phyloP scores from a whole-genome alignment of 2,113 vertebrate species.

The Thamnophis sirtalis region DNA sequence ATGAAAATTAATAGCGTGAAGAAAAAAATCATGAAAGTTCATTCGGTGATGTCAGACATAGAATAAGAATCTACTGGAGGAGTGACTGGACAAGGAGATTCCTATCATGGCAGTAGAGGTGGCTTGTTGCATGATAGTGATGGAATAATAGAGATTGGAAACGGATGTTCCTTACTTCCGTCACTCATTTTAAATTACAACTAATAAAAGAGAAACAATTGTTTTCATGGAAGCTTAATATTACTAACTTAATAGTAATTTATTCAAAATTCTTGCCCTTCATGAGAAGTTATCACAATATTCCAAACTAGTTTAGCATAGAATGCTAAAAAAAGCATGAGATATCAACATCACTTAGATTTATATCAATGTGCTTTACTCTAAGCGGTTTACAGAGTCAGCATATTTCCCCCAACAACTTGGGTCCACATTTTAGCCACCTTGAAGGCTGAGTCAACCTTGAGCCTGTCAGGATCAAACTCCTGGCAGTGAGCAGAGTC shows the following conservation, averaged over 20 bases:
- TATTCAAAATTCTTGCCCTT: neutral
- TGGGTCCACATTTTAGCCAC: too few species aligned
- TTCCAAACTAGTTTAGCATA: neutral
- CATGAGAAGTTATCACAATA: neutral
- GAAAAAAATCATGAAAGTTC: neutral
- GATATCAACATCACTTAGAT: too few species aligned
- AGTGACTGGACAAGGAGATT: neutral
- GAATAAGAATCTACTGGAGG: neutral
- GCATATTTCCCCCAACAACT: too few species aligned
- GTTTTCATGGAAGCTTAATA: neutral
- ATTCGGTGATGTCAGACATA: too few species aligned
- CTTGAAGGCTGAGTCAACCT: too few species aligned
- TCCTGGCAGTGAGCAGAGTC: too few species aligned
- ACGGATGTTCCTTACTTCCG: neutral
- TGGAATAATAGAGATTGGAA: neutral
- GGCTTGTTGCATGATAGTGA: neutral
- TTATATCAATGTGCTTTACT: too few species aligned
- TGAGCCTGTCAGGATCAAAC: too few species aligned
- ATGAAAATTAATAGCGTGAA: neutral
- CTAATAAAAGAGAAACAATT: neutral
- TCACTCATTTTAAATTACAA: neutral
- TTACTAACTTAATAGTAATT: neutral
- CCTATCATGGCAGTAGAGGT: neutral
- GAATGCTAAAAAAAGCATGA: slow-evolving; percentile 9
- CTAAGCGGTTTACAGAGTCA: too few species aligned